Percentiles rank a stretch among this genome's conserved stretches.
These are phyloP conservation scores for Drosophila setifemur DNA, from an alignment of 1,140 invertebrate species.

Conservation along the genomic window DNA sequence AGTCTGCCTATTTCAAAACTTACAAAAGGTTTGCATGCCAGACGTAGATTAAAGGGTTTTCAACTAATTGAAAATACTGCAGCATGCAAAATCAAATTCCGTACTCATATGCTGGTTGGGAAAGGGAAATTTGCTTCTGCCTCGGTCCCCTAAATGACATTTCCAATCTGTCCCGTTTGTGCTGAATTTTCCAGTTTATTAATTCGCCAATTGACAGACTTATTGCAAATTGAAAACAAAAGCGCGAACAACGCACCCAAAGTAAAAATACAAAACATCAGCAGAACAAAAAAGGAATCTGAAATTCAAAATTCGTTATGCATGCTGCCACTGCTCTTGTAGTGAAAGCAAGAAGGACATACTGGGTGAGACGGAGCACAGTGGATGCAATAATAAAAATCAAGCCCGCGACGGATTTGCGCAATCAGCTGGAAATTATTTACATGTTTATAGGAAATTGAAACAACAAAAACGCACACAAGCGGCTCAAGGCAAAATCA, in stretches of 20 bases:
- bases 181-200: constrained; percentile 81
- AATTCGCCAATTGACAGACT: constrained; percentile 82
- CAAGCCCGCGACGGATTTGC: constrained; percentile 76
- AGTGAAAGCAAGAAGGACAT: background rate
- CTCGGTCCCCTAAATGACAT: constrained; percentile 47
- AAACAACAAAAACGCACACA: constrained; percentile 66
- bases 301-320: constrained; percentile 70
- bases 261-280: constrained; percentile 17
- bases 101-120: constrained; percentile 22
- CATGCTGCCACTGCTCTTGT: constrained; percentile 30
- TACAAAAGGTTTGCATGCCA: background rate
- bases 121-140: constrained; percentile 17
- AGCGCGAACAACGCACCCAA: constrained; percentile 63
- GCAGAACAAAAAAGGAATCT: constrained; percentile 20
- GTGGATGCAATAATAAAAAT: constrained; percentile 78
- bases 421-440: constrained; percentile 80
- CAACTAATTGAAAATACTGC: background rate
- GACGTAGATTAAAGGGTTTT: background rate
- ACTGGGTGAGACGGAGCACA: constrained; percentile 12
- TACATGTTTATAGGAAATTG: constrained; percentile 80
- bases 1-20: background rate
- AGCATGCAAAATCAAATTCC: constrained; percentile 5
- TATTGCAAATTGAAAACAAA: constrained; percentile 82
- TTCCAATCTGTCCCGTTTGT: constrained; percentile 56
- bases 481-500: constrained; percentile 18